Evolutionary conservation across 2,797 vertebrate species (phyloP).

Genomic region (Acanthurus leucopareius): DNA sequence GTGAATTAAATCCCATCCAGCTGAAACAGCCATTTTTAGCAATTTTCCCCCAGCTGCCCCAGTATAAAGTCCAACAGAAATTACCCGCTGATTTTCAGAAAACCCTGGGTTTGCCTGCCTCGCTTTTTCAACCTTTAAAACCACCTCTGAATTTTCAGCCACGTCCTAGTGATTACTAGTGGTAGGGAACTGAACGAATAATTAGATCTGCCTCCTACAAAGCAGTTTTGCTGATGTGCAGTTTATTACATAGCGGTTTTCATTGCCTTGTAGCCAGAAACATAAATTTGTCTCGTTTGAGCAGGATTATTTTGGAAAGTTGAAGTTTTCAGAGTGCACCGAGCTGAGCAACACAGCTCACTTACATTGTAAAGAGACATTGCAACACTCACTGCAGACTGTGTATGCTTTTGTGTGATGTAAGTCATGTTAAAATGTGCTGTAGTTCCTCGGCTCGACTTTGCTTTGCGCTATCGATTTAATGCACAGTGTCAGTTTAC

Average conservation of each 20-base stretch:
- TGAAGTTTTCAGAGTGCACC: conserved; percentile 10
- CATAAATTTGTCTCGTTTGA: conserved; percentile 36
- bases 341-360: neutral
- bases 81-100: conserved; percentile 43
- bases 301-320: conserved; percentile 2
- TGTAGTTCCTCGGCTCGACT: neutral
- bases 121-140: conserved; percentile 38
- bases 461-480: conserved; percentile 30
- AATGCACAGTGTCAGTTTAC: conserved; percentile 52
- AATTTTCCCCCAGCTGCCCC: conserved; percentile 34
- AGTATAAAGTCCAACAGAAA: conserved; percentile 58
- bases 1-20: conserved; percentile 57
- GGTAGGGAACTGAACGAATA: conserved; percentile 49
- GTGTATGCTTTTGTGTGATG: neutral
- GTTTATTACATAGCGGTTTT: conserved; percentile 29
- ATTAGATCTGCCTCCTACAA: conserved; percentile 48
- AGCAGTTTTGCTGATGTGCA: conserved; percentile 48
- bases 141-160: conserved; percentile 38
- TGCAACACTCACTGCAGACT: neutral
- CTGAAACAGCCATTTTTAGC: conserved; percentile 60
- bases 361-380: neutral
- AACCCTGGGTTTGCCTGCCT: conserved; percentile 27
- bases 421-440: conserved; percentile 3
- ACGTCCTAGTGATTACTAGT: conserved; percentile 40
- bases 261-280: conserved; percentile 12